phyloP scores from a whole-genome alignment of 2,797 vertebrate species.

The Sebastes baramenuke region DNA sequence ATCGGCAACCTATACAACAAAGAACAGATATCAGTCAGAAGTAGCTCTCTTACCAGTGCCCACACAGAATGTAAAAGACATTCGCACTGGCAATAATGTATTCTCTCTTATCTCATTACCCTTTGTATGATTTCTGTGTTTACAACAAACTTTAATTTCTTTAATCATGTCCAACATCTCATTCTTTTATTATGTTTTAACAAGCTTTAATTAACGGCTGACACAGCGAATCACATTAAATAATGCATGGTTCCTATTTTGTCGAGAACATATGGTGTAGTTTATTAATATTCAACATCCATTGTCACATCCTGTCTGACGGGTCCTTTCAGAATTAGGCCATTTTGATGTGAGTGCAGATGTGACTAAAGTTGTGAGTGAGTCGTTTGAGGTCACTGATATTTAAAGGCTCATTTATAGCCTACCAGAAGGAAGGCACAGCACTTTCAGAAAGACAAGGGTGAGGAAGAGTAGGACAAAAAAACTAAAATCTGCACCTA shows the following conservation, averaged over 20 bases:
- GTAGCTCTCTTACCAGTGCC: constrained; percentile 31
- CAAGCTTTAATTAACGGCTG: constrained; percentile 79
- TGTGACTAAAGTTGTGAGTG: constrained; percentile 48
- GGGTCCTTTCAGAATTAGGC: constrained; percentile 58
- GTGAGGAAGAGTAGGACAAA: not conserved
- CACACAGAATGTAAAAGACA: constrained; percentile 64
- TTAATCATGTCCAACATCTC: constrained; percentile 74
- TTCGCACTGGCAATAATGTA: constrained; percentile 61
- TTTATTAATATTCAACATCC: constrained; percentile 80
- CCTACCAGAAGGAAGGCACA: not conserved
- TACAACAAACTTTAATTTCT: constrained; percentile 70
- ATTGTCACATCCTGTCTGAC: constrained; percentile 67
- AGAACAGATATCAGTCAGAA: constrained; percentile 58
- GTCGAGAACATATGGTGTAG: constrained; percentile 77
- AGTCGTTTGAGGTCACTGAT: constrained; percentile 56
- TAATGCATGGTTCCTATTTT: constrained; percentile 76
- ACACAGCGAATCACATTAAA: constrained; percentile 77
- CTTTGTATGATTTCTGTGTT: constrained; percentile 59
- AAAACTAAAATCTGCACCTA: not conserved
- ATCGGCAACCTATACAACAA: constrained; percentile 22
- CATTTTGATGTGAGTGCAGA: constrained; percentile 58
- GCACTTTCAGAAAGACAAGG: not conserved
- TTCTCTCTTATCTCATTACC: constrained; percentile 64
- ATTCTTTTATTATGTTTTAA: constrained; percentile 77
- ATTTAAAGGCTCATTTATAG: constrained; percentile 31